These are phyloP conservation scores for Bolinopsis microptera DNA, from an alignment of 37 sponge, comb jelly and placozoan species.

Conservation along the genomic window DNA sequence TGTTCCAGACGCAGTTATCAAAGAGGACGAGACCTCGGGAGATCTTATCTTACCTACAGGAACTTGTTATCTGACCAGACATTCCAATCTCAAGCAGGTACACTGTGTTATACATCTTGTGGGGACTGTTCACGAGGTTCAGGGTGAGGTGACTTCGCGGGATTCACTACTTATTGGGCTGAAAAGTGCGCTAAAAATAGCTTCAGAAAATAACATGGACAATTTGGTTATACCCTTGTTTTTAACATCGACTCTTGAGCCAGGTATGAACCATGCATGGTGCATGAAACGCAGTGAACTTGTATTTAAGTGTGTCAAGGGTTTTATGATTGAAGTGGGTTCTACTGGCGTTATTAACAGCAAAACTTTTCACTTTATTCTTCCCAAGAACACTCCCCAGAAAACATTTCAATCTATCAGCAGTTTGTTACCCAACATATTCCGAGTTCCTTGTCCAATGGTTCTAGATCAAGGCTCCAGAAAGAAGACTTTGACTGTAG, in stretches of 20 bases:
- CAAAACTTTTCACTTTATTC: conserved; percentile 47
- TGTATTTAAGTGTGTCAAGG: conserved; percentile 97
- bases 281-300: conserved; percentile 92
- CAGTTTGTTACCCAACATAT: conserved; percentile 5
- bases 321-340: conserved; percentile 65
- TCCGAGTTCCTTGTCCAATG: conserved; percentile 42
- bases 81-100: conserved; percentile 91
- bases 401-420: conserved; percentile 49
- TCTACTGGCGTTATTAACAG: conserved; percentile 16
- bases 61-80: conserved; percentile 87
- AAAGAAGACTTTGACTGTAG: conserved; percentile 25
- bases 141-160: conserved; percentile 67
- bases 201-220: conserved; percentile 72
- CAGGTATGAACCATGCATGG: conserved; percentile 71
- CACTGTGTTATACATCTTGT: conserved; percentile 86
- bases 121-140: conserved; percentile 66
- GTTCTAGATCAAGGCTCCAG: conserved; percentile 28
- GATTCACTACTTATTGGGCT: conserved; percentile 83
- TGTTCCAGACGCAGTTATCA: conserved; percentile 33
- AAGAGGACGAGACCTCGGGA: conserved; percentile 37
- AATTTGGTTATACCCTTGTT: conserved; percentile 82
- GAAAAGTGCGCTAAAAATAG: conserved; percentile 75
- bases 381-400: conserved; percentile 15
- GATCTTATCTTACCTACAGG: conserved; percentile 72
- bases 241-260: conserved; percentile 78